phyloP scores from a whole-genome alignment of 2,797 vertebrate species.

The Pitangus sulphuratus region DNA sequence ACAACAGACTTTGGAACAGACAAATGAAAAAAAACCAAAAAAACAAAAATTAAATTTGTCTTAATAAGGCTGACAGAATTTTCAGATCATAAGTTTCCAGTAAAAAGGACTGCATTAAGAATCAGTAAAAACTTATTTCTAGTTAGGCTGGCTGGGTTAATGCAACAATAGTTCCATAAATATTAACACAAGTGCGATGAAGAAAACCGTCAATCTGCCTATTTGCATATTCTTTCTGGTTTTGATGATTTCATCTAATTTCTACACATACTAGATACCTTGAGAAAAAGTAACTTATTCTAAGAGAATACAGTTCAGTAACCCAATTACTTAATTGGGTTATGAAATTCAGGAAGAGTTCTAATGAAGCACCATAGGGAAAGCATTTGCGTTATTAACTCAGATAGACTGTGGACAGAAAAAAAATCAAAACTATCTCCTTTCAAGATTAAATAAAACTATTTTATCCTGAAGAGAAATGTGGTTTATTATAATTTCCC shows the following conservation, averaged over 20 bases:
- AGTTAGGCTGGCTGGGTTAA: neutral
- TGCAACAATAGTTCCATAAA: neutral
- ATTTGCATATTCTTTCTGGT: neutral
- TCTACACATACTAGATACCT: constrained; percentile 7
- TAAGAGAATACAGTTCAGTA: constrained; percentile 2
- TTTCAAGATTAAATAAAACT: neutral
- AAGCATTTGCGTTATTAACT: constrained; percentile 20
- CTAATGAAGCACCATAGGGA: constrained; percentile 52
- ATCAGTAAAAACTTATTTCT: neutral
- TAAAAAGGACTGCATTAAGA: neutral
- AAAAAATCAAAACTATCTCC: neutral
- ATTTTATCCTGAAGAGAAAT: neutral
- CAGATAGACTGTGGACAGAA: neutral
- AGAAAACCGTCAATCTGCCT: neutral
- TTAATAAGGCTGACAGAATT: neutral
- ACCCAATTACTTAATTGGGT: neutral
- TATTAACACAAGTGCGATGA: neutral
- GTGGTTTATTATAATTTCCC: neutral
- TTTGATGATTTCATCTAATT: constrained; percentile 7
- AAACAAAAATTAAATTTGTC: neutral
- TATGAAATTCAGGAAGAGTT: constrained; percentile 56
- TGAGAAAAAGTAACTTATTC: constrained; percentile 29
- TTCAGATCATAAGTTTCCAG: neutral
- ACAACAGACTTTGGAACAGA: neutral
- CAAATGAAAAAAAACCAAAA: neutral